Percentiles rank a stretch among this genome's conserved stretches.
phyloP scores from a whole-genome alignment of 2,888 invertebrate species.

The Pomacea canaliculata region DNA sequence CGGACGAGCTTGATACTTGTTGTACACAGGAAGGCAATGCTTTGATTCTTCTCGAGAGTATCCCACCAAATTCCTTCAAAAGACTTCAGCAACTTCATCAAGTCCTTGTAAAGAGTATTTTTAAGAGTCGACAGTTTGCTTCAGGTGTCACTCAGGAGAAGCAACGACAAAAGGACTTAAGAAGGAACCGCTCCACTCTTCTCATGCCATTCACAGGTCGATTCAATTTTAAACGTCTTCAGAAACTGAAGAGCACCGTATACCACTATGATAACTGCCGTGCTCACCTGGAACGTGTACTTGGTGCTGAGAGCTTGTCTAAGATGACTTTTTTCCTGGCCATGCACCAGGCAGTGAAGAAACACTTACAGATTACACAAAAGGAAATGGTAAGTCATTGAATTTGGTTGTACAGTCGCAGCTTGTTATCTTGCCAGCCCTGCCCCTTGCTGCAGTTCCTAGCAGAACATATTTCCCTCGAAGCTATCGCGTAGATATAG shows the following conservation, averaged over 20 bases:
- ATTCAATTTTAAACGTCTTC: neutral
- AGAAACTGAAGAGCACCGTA: neutral
- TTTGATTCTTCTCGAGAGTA: neutral
- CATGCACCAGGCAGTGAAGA: neutral
- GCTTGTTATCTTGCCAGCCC: too few species aligned
- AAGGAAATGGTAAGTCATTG: conserved; percentile 6
- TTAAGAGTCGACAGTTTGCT: neutral
- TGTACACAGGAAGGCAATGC: conserved; percentile 2
- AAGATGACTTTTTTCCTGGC: conserved; percentile 20
- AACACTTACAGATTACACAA: conserved; percentile 1
- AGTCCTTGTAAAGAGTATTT: conserved; percentile 1
- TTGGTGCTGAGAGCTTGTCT: conserved; percentile 3
- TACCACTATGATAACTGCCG: neutral
- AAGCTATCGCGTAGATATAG: too few species aligned
- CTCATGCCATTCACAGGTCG: conserved; percentile 10
- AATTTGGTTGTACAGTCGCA: too few species aligned
- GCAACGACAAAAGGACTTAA: neutral
- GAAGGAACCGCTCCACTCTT: neutral
- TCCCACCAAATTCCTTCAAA: neutral
- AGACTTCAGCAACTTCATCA: neutral
- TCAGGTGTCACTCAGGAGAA: neutral
- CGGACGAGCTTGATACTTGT: conserved; percentile 5
- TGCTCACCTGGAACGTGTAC: conserved; percentile 10
- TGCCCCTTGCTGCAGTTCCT: too few species aligned
- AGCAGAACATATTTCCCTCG: too few species aligned